Evolutionary conservation across 2,113 vertebrate genomes (phyloP).

Genomic region (Pituophis catenifer): DNA sequence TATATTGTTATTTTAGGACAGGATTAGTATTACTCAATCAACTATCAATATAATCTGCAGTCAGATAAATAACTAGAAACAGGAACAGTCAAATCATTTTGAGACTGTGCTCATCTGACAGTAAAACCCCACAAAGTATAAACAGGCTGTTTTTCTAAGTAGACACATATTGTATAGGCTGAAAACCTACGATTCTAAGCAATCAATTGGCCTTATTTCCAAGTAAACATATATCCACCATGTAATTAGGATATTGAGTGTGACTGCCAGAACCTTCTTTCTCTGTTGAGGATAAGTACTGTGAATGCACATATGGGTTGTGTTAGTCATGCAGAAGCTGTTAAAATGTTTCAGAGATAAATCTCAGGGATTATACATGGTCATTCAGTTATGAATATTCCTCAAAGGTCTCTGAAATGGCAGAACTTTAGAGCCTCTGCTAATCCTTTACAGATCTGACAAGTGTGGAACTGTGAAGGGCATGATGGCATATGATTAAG

Average conservation of each 20-base stretch:
- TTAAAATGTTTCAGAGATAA: conserved; percentile 1
- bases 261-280: neutral
- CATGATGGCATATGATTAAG: conserved; percentile 7
- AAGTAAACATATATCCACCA: neutral
- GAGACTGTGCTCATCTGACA: neutral
- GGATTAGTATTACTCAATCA: neutral
- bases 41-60: neutral
- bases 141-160: neutral
- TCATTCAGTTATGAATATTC: neutral
- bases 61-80: neutral
- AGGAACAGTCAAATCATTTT: neutral
- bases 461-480: neutral
- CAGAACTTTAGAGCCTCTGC: conserved; percentile 2
- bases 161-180: too few species aligned
- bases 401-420: neutral
- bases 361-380: neutral
- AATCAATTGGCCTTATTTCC: neutral
- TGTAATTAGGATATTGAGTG: neutral
- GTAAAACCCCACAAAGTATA: neutral
- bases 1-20: neutral
- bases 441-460: conserved; percentile 46
- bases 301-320: neutral
- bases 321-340: conserved; percentile 41
- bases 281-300: rapidly evolving
- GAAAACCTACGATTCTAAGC: neutral